phyloP scores from a whole-genome alignment of 2,113 vertebrate species.

The Piprites chloris region DNA sequence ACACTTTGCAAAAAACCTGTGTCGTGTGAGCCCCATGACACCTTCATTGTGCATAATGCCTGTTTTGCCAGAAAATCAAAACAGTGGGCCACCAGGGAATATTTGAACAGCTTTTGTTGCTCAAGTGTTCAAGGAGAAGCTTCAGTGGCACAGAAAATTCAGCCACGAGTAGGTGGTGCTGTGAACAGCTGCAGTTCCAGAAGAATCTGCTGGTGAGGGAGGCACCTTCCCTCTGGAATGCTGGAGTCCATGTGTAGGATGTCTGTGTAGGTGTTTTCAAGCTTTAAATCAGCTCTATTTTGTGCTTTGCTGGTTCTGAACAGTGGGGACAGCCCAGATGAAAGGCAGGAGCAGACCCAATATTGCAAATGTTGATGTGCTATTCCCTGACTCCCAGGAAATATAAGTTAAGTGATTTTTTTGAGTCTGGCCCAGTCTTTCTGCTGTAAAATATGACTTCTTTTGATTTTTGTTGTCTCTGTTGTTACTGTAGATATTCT shows the following conservation, averaged over 20 bases:
- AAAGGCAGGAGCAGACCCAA: not conserved
- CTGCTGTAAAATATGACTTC: not conserved
- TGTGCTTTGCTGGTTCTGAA: not conserved
- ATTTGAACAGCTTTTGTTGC: not conserved
- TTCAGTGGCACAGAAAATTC: not conserved
- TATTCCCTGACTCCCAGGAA: not conserved
- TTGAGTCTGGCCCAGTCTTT: not conserved
- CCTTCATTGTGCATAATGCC: not conserved
- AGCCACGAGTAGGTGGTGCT: not conserved
- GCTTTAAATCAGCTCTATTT: not conserved
- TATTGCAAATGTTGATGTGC: not conserved
- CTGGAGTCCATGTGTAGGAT: not conserved
- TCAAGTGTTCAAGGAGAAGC: not conserved
- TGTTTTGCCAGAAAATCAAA: slow-evolving; percentile 16
- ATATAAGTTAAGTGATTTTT: not conserved
- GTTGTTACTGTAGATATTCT: slow-evolving; percentile 80
- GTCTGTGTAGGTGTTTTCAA: not conserved
- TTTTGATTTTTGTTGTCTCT: not conserved
- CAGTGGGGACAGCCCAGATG: not conserved
- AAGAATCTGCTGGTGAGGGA: not conserved
- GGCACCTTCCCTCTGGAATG: not conserved
- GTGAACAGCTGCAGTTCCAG: not conserved
- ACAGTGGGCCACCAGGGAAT: not conserved
- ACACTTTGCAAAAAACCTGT: not conserved
- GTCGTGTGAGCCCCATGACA: not conserved